A percentile compares a stretch with the other conserved stretches of the same genome.
phyloP scores from a whole-genome alignment of 2,797 vertebrate species.

The Ctenosaura bakeri region DNA sequence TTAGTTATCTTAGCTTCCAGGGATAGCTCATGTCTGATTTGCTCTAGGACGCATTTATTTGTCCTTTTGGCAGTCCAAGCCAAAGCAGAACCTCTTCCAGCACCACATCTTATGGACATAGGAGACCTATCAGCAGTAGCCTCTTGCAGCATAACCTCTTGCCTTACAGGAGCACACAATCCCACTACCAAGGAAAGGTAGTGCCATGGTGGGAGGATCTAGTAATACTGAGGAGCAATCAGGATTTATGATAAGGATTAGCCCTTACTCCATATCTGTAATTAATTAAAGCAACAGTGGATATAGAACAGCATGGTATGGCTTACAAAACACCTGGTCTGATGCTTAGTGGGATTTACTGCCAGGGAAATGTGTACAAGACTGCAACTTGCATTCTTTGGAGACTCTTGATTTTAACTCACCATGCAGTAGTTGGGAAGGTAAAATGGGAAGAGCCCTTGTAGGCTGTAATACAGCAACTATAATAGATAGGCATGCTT shows the following conservation, averaged over 20 bases:
- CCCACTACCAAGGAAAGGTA: too few relatives aligned
- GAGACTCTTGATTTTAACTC: neutral
- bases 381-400: neutral
- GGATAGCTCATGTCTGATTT: too few relatives aligned
- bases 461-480: neutral
- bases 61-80: too few relatives aligned
- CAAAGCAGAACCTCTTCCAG: too few relatives aligned
- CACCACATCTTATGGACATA: too few relatives aligned
- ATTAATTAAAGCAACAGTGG: neutral
- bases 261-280: neutral
- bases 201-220: too few relatives aligned
- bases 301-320: neutral
- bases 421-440: neutral
- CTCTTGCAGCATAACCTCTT: too few relatives aligned
- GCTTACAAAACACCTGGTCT: neutral
- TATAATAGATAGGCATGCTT: neutral
- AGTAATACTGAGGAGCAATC: too few relatives aligned
- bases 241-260: neutral
- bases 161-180: too few relatives aligned
- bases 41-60: too few relatives aligned
- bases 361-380: neutral
- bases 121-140: too few relatives aligned
- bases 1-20: too few relatives aligned
- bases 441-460: slow-evolving; percentile 13
- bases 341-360: neutral